Percentiles rank a stretch among this genome's conserved stretches.
Evolutionary conservation across 2,113 vertebrate species (phyloP).

Genomic region (Mohoua ochrocephala): DNA sequence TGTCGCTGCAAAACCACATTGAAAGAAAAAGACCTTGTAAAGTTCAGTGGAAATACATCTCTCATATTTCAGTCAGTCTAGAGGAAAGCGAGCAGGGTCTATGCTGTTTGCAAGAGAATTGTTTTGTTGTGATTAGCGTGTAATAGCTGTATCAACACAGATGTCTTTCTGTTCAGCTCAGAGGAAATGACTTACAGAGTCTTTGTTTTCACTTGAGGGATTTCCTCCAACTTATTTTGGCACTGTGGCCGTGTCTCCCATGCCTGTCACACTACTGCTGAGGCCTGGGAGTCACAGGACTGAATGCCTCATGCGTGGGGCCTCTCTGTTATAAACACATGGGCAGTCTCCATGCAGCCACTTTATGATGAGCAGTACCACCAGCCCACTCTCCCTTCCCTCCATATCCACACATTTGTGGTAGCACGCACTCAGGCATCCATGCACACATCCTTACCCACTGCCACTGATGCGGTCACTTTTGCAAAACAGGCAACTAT

Average conservation of each 20-base stretch:
- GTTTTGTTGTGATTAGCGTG: not conserved
- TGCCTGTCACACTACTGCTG: not conserved
- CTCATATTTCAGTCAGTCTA: not conserved
- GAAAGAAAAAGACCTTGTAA: not conserved
- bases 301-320: rapidly evolving
- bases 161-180: constrained; percentile 4
- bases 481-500: not conserved
- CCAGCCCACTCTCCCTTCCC: not conserved
- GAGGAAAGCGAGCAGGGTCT: not conserved
- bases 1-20: not conserved
- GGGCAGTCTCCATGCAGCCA: rapidly evolving
- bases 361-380: not conserved
- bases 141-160: constrained; percentile 2
- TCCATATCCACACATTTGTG: rapidly evolving
- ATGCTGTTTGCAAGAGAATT: not conserved
- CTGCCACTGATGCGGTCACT: rapidly evolving
- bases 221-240: constrained; percentile 11
- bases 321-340: not conserved
- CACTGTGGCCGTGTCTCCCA: rapidly evolving
- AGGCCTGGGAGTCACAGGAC: not conserved
- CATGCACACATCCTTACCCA: not conserved
- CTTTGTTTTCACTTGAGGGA: constrained; percentile 40
- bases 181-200: constrained; percentile 25
- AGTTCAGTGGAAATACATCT: not conserved
- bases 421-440: not conserved